These are phyloP conservation scores for Rhopilema esculentum DNA, from an alignment of 30 jellyfish, hydroid and myxozoan genomes.

Conservation along the genomic window DNA sequence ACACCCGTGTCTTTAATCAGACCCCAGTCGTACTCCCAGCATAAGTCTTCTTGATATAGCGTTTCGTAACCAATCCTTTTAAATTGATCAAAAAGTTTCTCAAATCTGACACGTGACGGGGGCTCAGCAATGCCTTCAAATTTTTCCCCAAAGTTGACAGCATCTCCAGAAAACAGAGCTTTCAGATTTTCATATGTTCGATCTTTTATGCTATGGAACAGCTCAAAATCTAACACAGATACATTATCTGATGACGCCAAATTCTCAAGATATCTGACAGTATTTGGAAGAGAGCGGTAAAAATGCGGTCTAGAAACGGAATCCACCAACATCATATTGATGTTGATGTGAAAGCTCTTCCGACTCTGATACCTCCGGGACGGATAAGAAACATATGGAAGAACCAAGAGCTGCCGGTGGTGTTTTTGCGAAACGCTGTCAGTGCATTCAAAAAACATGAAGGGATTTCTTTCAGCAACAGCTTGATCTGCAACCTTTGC, in stretches of 20 bases:
- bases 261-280: conserved; percentile 47
- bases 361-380: too few relatives aligned
- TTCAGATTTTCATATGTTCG: conserved; percentile 73
- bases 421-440: neutral
- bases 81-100: conserved; percentile 28
- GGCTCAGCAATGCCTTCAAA: conserved; percentile 62
- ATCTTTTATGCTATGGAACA: conserved; percentile 67
- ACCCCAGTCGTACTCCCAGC: conserved; percentile 87
- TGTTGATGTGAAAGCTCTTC: conserved; percentile 23
- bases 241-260: conserved; percentile 1
- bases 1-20: conserved; percentile 64
- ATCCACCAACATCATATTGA: conserved; percentile 71
- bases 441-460: conserved; percentile 61
- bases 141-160: conserved; percentile 18
- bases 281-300: conserved; percentile 70
- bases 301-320: conserved; percentile 86
- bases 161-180: conserved; percentile 76
- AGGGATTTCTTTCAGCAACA: conserved; percentile 31
- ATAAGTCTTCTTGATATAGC: conserved; percentile 82
- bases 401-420: conserved; percentile 44
- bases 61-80: conserved; percentile 54
- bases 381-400: conserved; percentile 49
- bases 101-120: conserved; percentile 48
- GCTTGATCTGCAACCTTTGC: conserved; percentile 8
- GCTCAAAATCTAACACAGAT: conserved; percentile 73